A percentile compares a stretch with the other conserved stretches of the same genome.
Evolutionary conservation across 2,113 vertebrate species (phyloP).

Genomic region (Oryzias javanicus): DNA sequence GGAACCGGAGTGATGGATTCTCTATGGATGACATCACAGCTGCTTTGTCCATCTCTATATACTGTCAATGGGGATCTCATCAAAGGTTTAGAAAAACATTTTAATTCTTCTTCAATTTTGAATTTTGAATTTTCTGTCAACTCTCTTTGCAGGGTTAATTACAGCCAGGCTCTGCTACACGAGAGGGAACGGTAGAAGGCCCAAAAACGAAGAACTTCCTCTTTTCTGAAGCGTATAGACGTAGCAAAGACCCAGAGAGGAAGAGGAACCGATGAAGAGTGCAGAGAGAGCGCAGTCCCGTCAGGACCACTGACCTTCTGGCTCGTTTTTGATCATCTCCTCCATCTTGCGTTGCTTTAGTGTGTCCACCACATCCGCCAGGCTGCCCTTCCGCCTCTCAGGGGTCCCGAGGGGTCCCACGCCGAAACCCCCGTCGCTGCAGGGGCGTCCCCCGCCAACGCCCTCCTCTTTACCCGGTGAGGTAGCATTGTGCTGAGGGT

Average conservation of each 20-base stretch:
- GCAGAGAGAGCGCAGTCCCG: slow-evolving; percentile 15
- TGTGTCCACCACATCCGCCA: slow-evolving; percentile 96
- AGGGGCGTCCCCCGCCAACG: slow-evolving; percentile 84
- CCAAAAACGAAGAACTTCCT: slow-evolving; percentile 59
- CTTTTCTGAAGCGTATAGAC: slow-evolving; percentile 48
- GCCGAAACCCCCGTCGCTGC: slow-evolving; percentile 84
- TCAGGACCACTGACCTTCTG: slow-evolving; percentile 87
- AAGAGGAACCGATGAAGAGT: slow-evolving; percentile 15
- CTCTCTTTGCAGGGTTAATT: too few relatives aligned
- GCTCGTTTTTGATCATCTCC: slow-evolving; percentile 97
- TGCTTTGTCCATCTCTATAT: too few relatives aligned
- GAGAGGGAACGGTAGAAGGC: too few relatives aligned
- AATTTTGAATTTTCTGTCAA: too few relatives aligned
- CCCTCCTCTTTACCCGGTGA: slow-evolving; percentile 92
- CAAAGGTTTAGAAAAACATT: too few relatives aligned
- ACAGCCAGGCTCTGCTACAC: too few relatives aligned
- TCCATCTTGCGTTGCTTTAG: slow-evolving; percentile 99
- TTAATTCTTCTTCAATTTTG: too few relatives aligned
- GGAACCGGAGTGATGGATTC: too few relatives aligned
- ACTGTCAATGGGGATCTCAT: too few relatives aligned
- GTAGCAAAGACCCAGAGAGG: slow-evolving; percentile 39
- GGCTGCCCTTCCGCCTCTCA: slow-evolving; percentile 95
- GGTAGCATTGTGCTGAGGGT: slow-evolving; percentile 97
- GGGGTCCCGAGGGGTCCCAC: slow-evolving; percentile 88
- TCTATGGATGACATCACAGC: too few relatives aligned